Evolutionary conservation across 1,140 invertebrate genomes (phyloP).

Genomic region (Drosophila truncata): DNA sequence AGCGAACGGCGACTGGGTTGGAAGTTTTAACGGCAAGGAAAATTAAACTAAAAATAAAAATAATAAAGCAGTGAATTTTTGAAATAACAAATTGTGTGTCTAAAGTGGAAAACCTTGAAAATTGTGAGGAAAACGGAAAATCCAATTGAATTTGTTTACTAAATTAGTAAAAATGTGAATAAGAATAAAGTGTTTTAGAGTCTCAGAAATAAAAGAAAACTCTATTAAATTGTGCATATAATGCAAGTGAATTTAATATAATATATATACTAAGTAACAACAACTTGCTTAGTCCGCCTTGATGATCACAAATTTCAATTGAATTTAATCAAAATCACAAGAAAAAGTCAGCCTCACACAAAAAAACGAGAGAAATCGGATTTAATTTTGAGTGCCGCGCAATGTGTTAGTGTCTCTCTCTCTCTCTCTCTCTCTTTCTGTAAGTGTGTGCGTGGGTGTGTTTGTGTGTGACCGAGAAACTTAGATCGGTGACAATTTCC

Average conservation of each 20-base stretch:
- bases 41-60: not conserved
- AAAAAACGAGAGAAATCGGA: constrained; percentile 55
- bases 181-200: constrained; percentile 5
- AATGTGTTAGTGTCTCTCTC: constrained; percentile 28
- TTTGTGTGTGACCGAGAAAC: constrained; percentile 76
- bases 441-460: constrained; percentile 24
- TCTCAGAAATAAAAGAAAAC: constrained; percentile 13
- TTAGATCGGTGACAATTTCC: constrained; percentile 50
- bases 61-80: constrained; percentile 8
- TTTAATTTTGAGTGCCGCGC: constrained; percentile 73
- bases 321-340: constrained; percentile 84
- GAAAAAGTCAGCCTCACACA: constrained; percentile 50
- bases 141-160: constrained; percentile 20
- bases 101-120: constrained; percentile 46
- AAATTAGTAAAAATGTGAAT: not conserved
- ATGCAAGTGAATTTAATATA: constrained; percentile 20
- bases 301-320: constrained; percentile 82
- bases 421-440: constrained; percentile 3
- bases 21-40: constrained; percentile 51
- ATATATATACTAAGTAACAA: constrained; percentile 27
- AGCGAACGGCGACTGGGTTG: constrained; percentile 71
- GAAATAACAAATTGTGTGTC: constrained; percentile 6
- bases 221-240: constrained; percentile 3
- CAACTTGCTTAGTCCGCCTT: constrained; percentile 42
- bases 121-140: constrained; percentile 9